Evolutionary conservation across 1,140 invertebrate genomes (phyloP), one percentile per base, ranked within the genome.

Genomic region (Drosophila pallidifrons): DNA sequence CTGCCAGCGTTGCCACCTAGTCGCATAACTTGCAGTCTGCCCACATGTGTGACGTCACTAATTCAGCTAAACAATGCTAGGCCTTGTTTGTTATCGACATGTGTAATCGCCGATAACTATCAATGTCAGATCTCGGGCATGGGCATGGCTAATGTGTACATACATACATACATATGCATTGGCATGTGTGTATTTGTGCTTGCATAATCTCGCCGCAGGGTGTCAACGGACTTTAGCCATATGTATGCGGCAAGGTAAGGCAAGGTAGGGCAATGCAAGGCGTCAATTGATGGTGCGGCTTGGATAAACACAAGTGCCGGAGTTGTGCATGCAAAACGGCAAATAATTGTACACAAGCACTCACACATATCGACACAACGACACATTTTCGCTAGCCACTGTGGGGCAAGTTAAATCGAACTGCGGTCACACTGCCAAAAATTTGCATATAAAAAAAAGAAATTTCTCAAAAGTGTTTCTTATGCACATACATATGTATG

Each of bases 251-350:
- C 28, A 70, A 5, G 35, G 35, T 3, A 38, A 38, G 35, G 6
- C 35, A 10, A 38, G 30, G 5, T 5, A 32, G 16, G 32, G 5
- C 32, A 8, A 35, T 5, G 5, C 30, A 32, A 82, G 63, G 67
- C 82, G 81, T 55, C 71, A 82, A 83, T 79, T 82, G 70, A 30
- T 38, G 32, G 43, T 20, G 55, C 11, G 32, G 41, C 41, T 45
- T 68, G 58, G 20, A 81, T 46, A 81, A 67, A 67, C 70, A 58
- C 57, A 55, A 35, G 28, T 41, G 11, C 11, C 11, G 16, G 15
- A 35, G 46, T 11, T 41, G 58, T 35, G 63, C 51, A 38, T 47
- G 30, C 51, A 51, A 72, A 72, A 67, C 15, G 16, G 45, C 49
- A 57, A 68, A 73, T 52, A 59, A 35, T 41, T 32, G 5, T 52